A percentile compares a stretch with the other conserved stretches of the same genome.
Conservation (phyloP, 2,113 vertebrate species). For the Chamaea fasciata region DNA sequence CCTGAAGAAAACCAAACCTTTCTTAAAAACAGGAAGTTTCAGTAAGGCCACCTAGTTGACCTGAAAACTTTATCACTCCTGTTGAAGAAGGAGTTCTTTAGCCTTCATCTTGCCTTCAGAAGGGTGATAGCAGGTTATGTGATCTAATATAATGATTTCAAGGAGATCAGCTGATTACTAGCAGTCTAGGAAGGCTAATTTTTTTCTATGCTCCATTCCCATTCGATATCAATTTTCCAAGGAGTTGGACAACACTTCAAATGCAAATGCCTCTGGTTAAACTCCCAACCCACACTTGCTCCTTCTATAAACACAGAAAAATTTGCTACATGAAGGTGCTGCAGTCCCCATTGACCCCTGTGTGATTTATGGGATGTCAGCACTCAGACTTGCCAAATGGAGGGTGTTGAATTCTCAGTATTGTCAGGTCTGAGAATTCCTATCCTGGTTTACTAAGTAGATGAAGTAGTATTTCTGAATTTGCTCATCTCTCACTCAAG, state of each 20-base stretch:
- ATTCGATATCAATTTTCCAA: background rate
- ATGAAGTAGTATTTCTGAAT: background rate
- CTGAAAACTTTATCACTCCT: background rate
- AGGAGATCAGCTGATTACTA: background rate
- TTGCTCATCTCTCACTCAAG: background rate
- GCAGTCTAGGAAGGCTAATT: background rate
- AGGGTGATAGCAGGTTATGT: background rate
- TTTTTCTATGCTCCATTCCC: background rate
- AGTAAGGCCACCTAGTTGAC: background rate
- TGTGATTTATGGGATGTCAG: background rate
- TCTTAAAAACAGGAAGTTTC: background rate
- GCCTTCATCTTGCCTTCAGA: background rate
- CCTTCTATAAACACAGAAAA: background rate
- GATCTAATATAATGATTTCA: background rate
- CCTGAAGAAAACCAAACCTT: background rate
- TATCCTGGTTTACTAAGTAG: background rate
- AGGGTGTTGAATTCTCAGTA: background rate
- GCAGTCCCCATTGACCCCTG: background rate
- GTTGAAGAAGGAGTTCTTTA: background rate
- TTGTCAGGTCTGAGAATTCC: background rate
- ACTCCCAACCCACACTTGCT: background rate
- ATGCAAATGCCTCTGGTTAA: background rate
- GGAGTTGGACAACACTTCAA: background rate
- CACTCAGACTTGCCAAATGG: background rate
- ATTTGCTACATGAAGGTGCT: background rate